phyloP scores from a whole-genome alignment of 2,113 vertebrate species.

The Dendrocopos noguchii region DNA sequence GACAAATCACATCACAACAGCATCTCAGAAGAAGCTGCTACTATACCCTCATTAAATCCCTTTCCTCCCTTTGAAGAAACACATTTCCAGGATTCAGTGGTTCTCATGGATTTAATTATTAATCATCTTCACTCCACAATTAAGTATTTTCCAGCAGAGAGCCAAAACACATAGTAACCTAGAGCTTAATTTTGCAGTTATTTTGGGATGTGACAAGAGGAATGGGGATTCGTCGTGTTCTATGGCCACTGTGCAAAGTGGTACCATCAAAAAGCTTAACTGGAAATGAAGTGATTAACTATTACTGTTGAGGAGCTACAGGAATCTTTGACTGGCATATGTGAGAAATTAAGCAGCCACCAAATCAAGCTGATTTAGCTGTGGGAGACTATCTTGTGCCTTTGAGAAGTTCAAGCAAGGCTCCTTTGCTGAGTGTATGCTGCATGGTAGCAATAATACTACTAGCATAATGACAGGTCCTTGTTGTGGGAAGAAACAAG shows the following conservation, averaged over 20 bases:
- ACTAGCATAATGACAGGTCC: neutral
- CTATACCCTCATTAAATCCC: neutral
- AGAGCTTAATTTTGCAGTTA: neutral
- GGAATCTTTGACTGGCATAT: neutral
- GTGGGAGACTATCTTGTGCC: neutral
- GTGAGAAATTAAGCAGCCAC: neutral
- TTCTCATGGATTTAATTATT: neutral
- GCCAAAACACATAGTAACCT: neutral
- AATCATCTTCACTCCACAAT: neutral
- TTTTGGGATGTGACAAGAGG: neutral
- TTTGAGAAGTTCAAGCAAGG: neutral
- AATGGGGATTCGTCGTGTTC: neutral
- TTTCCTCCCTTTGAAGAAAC: neutral
- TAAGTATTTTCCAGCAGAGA: neutral
- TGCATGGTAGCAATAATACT: neutral
- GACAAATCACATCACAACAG: neutral
- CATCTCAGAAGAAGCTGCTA: neutral
- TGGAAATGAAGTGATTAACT: neutral
- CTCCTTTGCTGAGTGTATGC: neutral
- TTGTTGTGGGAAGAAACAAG: fast-evolving
- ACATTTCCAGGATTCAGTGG: fast-evolving
- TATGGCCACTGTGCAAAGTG: fast-evolving
- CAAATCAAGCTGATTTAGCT: neutral
- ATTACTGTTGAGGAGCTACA: neutral
- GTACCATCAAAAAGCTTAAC: neutral